A percentile compares a stretch with the other conserved stretches of the same genome.
phyloP scores from a whole-genome alignment of 35 echinoderm and acorn worm species.

The Apostichopus japonicus region DNA sequence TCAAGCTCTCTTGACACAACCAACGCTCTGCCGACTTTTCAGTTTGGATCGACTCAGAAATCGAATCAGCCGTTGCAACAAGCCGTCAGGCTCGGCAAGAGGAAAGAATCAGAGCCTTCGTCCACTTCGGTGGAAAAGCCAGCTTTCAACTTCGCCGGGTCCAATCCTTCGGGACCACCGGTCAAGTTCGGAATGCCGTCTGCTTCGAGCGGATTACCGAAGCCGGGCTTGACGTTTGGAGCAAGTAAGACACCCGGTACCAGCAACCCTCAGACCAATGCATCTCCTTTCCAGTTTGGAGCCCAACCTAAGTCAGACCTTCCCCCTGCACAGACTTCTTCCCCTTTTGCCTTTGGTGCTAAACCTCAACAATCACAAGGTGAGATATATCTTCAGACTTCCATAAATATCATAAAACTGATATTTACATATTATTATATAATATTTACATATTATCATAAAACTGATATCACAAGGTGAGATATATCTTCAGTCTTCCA shows the following conservation, averaged over 20 bases:
- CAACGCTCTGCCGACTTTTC: background rate
- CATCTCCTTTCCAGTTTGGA: slow-evolving; percentile 23
- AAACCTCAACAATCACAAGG: slow-evolving; percentile 24
- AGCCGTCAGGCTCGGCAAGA: background rate
- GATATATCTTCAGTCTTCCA: background rate
- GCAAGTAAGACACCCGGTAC: background rate
- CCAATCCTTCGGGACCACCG: background rate
- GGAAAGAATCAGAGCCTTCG: slow-evolving; percentile 19
- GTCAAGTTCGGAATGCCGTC: background rate
- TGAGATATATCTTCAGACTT: background rate
- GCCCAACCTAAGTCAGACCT: background rate
- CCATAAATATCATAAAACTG: too few species aligned
- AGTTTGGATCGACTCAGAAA: slow-evolving; percentile 9
- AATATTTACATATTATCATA: too few species aligned
- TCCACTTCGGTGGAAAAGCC: slow-evolving; percentile 31
- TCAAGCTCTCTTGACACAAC: slow-evolving; percentile 15
- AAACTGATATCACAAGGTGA: slow-evolving; percentile 46
- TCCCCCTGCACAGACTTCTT: background rate
- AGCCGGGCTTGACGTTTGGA: background rate
- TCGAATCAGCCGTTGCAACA: background rate
- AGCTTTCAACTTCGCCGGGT: background rate
- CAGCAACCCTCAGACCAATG: background rate
- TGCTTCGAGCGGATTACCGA: background rate
- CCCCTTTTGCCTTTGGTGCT: slow-evolving; percentile 30
- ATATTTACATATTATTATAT: too few species aligned